Conservation (phyloP, 1,140 invertebrate species). For the Tachypleus tridentatus region DNA sequence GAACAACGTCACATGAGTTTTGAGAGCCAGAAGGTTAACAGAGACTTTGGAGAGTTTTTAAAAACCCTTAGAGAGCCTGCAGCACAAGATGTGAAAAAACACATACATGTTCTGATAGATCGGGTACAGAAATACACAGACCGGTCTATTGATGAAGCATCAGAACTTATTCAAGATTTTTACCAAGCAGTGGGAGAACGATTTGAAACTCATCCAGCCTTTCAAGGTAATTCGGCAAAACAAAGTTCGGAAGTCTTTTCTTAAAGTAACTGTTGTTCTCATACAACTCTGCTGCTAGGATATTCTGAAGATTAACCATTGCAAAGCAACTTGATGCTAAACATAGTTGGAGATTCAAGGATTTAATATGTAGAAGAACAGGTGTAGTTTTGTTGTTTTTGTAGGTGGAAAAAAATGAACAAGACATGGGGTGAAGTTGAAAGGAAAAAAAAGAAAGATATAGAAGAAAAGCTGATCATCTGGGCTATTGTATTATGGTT, state of each 20-base stretch:
- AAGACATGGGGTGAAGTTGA: no score
- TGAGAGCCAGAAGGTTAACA: slow-evolving; percentile 34
- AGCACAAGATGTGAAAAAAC: slow-evolving; percentile 53
- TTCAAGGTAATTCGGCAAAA: slow-evolving; percentile 42
- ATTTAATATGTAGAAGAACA: no score
- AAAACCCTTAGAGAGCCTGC: slow-evolving; percentile 28
- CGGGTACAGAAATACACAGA: slow-evolving; percentile 51
- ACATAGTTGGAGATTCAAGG: no score
- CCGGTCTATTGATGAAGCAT: slow-evolving; percentile 63
- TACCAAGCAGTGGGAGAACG: slow-evolving; percentile 68
- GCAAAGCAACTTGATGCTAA: no score
- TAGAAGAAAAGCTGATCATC: no score
- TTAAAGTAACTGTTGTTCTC: no score
- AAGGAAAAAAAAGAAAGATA: no score
- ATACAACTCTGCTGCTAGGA: no score
- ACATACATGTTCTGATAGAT: slow-evolving; percentile 50
- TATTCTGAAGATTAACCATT: no score
- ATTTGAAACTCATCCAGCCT: slow-evolving; percentile 54
- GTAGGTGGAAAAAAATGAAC: no score
- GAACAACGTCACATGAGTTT: slow-evolving; percentile 26
- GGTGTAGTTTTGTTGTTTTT: no score
- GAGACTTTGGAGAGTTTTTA: slow-evolving; percentile 26
- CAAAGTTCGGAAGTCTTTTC: background rate
- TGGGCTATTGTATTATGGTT: no score
- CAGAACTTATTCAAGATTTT: slow-evolving; percentile 79